Conservation (phyloP, 2,797 vertebrate genomes). For the Nannoperca australis region DNA sequence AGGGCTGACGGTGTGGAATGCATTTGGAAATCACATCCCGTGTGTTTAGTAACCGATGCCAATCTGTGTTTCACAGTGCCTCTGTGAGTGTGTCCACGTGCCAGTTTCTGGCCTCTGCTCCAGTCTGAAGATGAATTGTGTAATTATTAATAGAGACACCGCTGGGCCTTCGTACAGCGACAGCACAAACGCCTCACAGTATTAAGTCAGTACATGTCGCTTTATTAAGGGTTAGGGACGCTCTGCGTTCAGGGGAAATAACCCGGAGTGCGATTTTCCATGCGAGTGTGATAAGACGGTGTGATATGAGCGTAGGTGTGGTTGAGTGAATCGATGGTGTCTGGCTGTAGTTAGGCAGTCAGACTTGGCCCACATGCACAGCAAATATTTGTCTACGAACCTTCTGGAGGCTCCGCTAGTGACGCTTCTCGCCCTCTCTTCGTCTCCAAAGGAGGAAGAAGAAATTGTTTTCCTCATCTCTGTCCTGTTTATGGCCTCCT, state of each 20-base stretch:
- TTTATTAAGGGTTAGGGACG: constrained; percentile 29
- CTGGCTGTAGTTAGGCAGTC: constrained; percentile 42
- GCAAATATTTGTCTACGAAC: constrained; percentile 79
- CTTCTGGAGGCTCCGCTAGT: constrained; percentile 43
- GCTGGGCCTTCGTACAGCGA: background rate
- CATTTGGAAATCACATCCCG: constrained; percentile 49
- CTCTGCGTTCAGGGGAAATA: constrained; percentile 22
- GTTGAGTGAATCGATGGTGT: constrained; percentile 3
- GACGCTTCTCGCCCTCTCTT: constrained; percentile 35
- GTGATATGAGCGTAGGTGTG: constrained; percentile 13
- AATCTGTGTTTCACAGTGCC: constrained; percentile 37
- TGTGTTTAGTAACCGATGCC: constrained; percentile 50
- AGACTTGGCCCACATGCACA: constrained; percentile 56
- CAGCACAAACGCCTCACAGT: constrained; percentile 19
- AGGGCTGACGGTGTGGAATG: constrained; percentile 22
- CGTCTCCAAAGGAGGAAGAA: constrained; percentile 32
- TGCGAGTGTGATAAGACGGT: background rate
- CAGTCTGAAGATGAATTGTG: constrained; percentile 68
- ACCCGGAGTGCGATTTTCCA: too few relatives aligned
- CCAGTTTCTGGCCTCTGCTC: constrained; percentile 39
- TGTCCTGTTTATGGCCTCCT: constrained; percentile 3
- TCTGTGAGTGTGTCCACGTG: constrained; percentile 31
- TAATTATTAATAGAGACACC: constrained; percentile 78
- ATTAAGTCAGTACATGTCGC: constrained; percentile 50
- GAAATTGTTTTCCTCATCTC: constrained; percentile 2